A percentile compares a stretch with the other conserved stretches of the same genome.
Conservation (phyloP, 2,113 vertebrate genomes). For the Gracilinanus agilis region DNA sequence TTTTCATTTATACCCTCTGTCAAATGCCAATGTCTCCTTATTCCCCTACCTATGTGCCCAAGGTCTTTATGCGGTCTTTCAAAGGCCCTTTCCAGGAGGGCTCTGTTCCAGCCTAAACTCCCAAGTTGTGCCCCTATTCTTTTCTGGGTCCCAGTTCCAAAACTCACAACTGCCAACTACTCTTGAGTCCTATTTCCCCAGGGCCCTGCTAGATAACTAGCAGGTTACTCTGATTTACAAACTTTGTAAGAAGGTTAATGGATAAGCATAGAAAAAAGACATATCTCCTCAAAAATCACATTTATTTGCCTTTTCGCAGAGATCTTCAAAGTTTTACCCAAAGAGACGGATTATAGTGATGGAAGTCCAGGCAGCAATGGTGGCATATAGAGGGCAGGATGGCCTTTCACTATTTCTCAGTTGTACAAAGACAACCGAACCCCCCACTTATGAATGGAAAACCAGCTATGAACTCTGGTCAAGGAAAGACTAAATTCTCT, state of each 20-base stretch:
- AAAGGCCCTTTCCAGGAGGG: neutral
- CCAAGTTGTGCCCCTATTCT: neutral
- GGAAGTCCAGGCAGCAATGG: neutral
- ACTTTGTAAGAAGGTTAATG: neutral
- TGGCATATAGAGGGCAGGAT: neutral
- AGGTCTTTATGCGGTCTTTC: neutral
- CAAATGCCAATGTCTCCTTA: neutral
- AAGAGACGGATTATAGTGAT: neutral
- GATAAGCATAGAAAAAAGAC: neutral
- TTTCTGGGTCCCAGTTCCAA: neutral
- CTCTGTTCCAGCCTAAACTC: neutral
- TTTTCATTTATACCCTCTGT: neutral
- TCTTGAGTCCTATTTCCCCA: neutral
- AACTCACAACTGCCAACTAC: neutral
- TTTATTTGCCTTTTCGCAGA: neutral
- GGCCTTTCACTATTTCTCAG: too few species aligned
- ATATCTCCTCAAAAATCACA: neutral
- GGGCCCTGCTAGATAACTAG: neutral
- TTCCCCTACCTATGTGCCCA: neutral
- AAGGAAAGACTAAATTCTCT: neutral
- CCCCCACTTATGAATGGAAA: neutral
- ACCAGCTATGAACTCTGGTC: neutral
- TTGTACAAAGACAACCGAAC: neutral
- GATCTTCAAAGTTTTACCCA: neutral
- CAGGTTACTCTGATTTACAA: neutral